phyloP scores from a whole-genome alignment of 1,140 invertebrate genomes.

The Campodea augens region DNA sequence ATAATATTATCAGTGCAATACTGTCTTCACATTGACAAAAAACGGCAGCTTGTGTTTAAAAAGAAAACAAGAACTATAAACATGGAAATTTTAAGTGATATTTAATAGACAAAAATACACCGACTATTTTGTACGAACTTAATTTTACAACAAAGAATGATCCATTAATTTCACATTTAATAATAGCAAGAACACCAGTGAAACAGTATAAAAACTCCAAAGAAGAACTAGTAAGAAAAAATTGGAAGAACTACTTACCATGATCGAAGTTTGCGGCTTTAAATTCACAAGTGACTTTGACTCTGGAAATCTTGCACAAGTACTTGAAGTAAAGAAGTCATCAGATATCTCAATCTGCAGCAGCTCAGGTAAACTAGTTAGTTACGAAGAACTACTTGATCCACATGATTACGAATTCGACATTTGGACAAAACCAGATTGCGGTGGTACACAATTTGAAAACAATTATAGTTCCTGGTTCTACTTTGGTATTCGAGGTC shows the following conservation, averaged over 20 bases:
- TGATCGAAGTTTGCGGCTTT: slow-evolving; percentile 39
- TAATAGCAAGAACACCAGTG: no score
- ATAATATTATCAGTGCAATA: no score
- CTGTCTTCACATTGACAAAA: no score
- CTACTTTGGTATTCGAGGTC: slow-evolving; percentile 57
- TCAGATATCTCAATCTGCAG: background rate
- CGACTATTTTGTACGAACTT: background rate
- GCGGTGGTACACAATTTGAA: slow-evolving; percentile 67
- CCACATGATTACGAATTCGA: slow-evolving; percentile 82
- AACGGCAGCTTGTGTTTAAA: no score
- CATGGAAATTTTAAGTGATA: no score
- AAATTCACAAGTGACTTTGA: slow-evolving; percentile 63
- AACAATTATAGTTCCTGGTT: slow-evolving; percentile 88
- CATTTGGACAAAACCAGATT: slow-evolving; percentile 77
- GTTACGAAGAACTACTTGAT: no score
- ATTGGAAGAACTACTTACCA: no score
- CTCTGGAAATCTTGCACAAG: slow-evolving; percentile 63
- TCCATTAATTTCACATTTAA: no score
- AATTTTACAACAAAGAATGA: slow-evolving; percentile 17
- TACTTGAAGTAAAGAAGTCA: slow-evolving; percentile 28
- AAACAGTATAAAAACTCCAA: no score
- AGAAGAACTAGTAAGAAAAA: no score
- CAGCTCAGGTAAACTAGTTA: background rate
- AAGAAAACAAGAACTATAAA: no score
- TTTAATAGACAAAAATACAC: background rate